Evolutionary conservation across 2,113 vertebrate species (phyloP), one percentile per base, ranked within the genome.

Genomic region (Sminthopsis crassicaudata): DNA sequence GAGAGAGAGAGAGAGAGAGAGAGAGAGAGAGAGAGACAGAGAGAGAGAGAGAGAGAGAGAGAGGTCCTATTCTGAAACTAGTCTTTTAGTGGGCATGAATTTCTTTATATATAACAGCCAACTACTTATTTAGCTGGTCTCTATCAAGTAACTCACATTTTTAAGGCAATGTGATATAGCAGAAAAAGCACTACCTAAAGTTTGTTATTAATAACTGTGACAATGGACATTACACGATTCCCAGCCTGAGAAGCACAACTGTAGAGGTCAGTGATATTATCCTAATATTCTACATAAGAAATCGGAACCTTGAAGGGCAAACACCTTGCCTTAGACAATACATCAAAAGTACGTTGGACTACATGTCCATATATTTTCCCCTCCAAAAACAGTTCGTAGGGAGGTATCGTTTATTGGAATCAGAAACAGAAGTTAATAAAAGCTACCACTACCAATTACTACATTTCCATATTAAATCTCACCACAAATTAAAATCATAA

Each of bases 251-350:
- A 36, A 92, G 6, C 46, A 93, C 0, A 84, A 84, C 55, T 90
- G 67, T n/a, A 94, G 0, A 95, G 48, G 51, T 90, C 51, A 96
- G 30, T 52, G 50, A 42, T 76, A 53, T 14, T 10, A 8, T 93
- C 50, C 90, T 46, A 84, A 90, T 89, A 94, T 53, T 93, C 19
- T 54, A 96, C 2, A 91, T 0, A 94, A 36, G 36, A 36, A 97
- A 92, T 48, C 89, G 46, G 90, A 91, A 53, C 6, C 14, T 19
- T 42, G 67, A n/a, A 84, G 16, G 60, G 5, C n/a, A 84, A 42
- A 19, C n/a, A 84, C 67, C 67, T 76, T 42, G 67, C n/a, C n/a
- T 84, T 19, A 84, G 67, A 19, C 6, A 84, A 84, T 42, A 84
- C 5, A 84, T 6, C 2, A 42, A 8, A 76, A 84, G 22, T 84